Evolutionary conservation across 2,113 vertebrate genomes (phyloP).

Genomic region (Antechinus stuartii): DNA sequence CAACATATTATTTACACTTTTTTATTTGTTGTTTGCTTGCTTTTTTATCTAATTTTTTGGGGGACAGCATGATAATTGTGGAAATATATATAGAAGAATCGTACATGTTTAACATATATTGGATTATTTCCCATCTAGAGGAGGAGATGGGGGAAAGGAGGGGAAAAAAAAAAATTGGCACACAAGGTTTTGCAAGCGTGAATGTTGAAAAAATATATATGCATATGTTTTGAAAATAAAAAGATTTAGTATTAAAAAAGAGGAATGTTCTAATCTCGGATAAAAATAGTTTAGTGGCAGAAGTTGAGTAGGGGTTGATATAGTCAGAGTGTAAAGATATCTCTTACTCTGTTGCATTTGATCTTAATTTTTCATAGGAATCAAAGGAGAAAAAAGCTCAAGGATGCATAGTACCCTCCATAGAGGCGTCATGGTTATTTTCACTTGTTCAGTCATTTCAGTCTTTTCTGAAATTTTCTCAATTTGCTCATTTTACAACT

Average conservation of each 20-base stretch:
- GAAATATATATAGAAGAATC: too few species aligned
- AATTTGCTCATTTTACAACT: background rate
- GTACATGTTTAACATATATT: too few species aligned
- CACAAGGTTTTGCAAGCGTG: too few species aligned
- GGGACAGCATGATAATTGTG: too few species aligned
- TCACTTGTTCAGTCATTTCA: background rate
- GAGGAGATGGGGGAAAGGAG: too few species aligned
- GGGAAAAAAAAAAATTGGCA: too few species aligned
- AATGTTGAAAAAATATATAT: too few species aligned
- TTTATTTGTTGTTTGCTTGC: too few species aligned
- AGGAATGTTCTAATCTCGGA: background rate
- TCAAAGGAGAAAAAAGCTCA: background rate
- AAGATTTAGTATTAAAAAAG: background rate
- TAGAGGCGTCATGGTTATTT: background rate
- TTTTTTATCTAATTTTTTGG: too few species aligned
- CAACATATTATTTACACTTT: too few species aligned
- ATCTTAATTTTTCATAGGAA: background rate
- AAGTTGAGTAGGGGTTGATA: background rate
- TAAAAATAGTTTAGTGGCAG: background rate
- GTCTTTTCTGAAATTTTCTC: background rate
- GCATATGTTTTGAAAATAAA: too few species aligned
- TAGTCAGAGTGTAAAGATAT: background rate
- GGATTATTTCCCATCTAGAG: too few species aligned
- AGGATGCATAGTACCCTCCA: background rate
- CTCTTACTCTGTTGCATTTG: background rate